phyloP scores from a whole-genome alignment of 2,797 vertebrate species.

The Enteromius thamalakanensis region DNA sequence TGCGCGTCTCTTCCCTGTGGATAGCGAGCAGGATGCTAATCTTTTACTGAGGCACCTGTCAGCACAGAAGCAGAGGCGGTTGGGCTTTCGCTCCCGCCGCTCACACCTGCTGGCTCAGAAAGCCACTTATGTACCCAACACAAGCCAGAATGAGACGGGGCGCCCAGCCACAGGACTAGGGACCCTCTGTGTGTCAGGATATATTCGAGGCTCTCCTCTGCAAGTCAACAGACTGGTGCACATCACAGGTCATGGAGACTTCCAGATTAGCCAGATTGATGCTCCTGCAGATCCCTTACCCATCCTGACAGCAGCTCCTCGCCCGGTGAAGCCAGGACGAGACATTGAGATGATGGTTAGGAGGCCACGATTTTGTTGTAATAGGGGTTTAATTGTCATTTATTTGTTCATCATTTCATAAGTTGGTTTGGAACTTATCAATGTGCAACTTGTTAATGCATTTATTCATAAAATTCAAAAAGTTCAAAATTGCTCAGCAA shows the following conservation, averaged over 20 bases:
- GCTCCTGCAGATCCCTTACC: constrained; percentile 86
- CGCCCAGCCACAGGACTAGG: constrained; percentile 76
- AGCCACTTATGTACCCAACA: constrained; percentile 79
- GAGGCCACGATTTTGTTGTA: neutral
- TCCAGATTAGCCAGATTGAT: constrained; percentile 92
- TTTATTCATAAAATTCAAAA: neutral
- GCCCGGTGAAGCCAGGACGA: constrained; percentile 72
- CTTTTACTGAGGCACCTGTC: constrained; percentile 87
- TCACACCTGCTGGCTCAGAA: constrained; percentile 84
- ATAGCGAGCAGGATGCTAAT: constrained; percentile 83
- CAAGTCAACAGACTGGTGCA: constrained; percentile 88
- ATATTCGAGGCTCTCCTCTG: constrained; percentile 85
- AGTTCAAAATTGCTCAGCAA: neutral
- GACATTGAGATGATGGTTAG: constrained; percentile 81
- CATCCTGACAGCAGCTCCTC: constrained; percentile 72
- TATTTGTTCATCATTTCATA: neutral
- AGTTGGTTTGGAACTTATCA: neutral
- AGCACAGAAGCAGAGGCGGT: constrained; percentile 86
- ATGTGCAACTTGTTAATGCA: neutral
- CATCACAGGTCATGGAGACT: constrained; percentile 92
- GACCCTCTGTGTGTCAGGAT: constrained; percentile 91
- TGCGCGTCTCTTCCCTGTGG: constrained; percentile 83
- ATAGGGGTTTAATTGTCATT: neutral
- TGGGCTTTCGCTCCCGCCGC: constrained; percentile 87
- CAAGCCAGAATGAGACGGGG: constrained; percentile 54